Evolutionary conservation across 2,797 vertebrate species (phyloP), one percentile per base, ranked within the genome.

Genomic region (Huso huso): DNA sequence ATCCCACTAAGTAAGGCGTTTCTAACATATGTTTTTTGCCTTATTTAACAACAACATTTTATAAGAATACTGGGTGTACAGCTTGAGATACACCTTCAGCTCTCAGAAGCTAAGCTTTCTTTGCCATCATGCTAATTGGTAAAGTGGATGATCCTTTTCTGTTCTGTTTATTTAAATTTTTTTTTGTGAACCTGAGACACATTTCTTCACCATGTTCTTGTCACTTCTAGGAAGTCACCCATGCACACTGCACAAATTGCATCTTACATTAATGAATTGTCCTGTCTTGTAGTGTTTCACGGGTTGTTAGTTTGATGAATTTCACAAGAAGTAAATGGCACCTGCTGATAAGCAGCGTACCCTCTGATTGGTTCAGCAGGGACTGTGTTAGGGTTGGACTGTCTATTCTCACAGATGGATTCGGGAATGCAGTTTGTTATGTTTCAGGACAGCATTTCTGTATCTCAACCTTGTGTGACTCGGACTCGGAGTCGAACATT

Each of bases 301-400:
- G 73, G 80, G 77, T 82, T 73, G 78, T 85, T 85, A 83, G 82
- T 84, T 85, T 87, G 87, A 87, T 87, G 81, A 85, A 87, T 87
- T 82, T 87, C 85, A 75, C 85, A 78, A 82, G 66, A 65, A 78
- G 82, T 78, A 80, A 85, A 84, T 71, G 75, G 83, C 85, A 87
- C 86, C 87, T 87, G 86, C 84, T 86, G 86, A 87, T 83, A 85
- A 37, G 37, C 37, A 79, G 73, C 70, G 76, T 79, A 64, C 70
- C 72, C 71, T 79, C 77, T 81, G 82, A 87, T 88, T 88, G 86
- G 86, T 72, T 83, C 80, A 76, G 82, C 75, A 70, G 64, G 72
- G 79, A 81, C 78, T 78, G 75, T 77, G 81, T 84, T 82, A 82
- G 77, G 77, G 70, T 77, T 76, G 78, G 23, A 63, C 48, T 59